Evolutionary conservation across 2,888 invertebrate genomes (phyloP).

Genomic region (Cantharis flavilabris): DNA sequence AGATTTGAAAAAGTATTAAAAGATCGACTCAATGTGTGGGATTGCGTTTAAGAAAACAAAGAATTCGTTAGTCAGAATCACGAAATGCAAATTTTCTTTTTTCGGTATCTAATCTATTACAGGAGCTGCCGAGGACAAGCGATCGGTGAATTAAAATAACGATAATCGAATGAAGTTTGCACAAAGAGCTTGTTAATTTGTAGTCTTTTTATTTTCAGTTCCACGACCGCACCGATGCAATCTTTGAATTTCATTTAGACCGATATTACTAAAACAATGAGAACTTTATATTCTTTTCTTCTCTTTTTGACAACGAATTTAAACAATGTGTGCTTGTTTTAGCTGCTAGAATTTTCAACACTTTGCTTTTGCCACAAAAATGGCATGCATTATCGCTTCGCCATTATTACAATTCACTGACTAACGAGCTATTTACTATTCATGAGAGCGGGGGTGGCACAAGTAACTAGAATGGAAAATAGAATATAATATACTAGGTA

Average conservation of each 20-base stretch:
- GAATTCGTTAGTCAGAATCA: conserved; percentile 34
- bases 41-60: conserved; percentile 27
- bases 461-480: conserved; percentile 21
- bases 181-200: conserved; percentile 42
- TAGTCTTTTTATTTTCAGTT: conserved; percentile 33
- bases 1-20: neutral
- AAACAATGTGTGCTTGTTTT: neutral
- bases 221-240: conserved; percentile 37
- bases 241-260: conserved; percentile 33
- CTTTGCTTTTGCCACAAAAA: neutral
- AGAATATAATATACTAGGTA: neutral
- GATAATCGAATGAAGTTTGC: conserved; percentile 41
- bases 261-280: conserved; percentile 29
- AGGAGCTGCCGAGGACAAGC: conserved; percentile 33
- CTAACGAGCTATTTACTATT: conserved; percentile 52
- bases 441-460: conserved; percentile 49
- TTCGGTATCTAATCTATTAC: conserved; percentile 35
- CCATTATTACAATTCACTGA: conserved; percentile 46
- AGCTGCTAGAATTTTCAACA: neutral
- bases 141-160: conserved; percentile 38
- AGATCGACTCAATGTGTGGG: conserved; percentile 24
- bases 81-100: conserved; percentile 41
- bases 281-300: conserved; percentile 15
- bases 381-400: conserved; percentile 7
- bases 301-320: neutral